A percentile compares a stretch with the other conserved stretches of the same genome.
Evolutionary conservation across 53 echinoderm and acorn worm species (phyloP).

Genomic region (Stichopus horrens): DNA sequence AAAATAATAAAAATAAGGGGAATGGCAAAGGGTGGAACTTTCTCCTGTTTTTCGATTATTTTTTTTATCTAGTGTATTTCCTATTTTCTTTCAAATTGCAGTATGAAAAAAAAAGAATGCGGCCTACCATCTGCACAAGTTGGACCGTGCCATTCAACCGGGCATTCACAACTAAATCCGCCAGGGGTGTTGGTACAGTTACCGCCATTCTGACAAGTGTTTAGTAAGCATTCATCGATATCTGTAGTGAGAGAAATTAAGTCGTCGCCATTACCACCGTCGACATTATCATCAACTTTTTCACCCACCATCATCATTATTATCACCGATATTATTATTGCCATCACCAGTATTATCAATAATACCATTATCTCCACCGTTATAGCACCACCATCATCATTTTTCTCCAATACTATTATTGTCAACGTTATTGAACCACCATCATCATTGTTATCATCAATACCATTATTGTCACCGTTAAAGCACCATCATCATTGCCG

Average conservation of each 20-base stretch:
- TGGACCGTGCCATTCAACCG: constrained; percentile 61
- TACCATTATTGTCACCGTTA: too few species aligned
- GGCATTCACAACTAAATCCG: constrained; percentile 74
- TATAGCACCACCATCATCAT: too few species aligned
- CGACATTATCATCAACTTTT: not conserved
- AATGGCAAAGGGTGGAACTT: too few species aligned
- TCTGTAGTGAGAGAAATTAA: constrained; percentile 45
- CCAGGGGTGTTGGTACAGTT: constrained; percentile 66
- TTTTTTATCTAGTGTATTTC: too few species aligned
- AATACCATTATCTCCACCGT: too few species aligned
- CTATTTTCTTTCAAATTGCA: too few species aligned
- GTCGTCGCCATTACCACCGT: not conserved
- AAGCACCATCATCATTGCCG: not conserved
- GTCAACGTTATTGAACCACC: not conserved
- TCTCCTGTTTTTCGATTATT: too few species aligned
- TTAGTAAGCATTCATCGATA: constrained; percentile 67
- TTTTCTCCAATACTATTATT: too few species aligned
- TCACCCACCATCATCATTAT: constrained; percentile 4
- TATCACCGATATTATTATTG: not conserved
- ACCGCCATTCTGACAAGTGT: constrained; percentile 68
- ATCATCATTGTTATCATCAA: not conserved
- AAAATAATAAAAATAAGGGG: too few species aligned
- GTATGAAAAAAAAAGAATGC: too few species aligned
- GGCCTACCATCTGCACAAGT: constrained; percentile 68
- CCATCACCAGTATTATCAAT: not conserved